Conservation (phyloP, 1,140 invertebrate species). For the Papilio dardanus region DNA sequence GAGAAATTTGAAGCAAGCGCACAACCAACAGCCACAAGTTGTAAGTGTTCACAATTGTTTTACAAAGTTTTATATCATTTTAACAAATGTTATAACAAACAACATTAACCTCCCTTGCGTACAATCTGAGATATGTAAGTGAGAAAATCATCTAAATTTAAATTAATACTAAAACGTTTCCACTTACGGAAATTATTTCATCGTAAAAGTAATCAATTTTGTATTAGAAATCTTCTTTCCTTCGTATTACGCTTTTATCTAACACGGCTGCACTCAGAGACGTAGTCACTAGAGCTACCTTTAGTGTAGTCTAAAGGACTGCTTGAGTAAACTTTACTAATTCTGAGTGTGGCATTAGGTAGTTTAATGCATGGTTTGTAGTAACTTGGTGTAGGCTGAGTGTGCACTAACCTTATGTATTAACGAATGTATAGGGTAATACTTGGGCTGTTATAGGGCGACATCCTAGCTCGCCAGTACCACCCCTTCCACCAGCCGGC, state of each 20-base stretch:
- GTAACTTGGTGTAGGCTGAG: not conserved
- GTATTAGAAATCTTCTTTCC: not conserved
- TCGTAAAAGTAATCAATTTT: not conserved
- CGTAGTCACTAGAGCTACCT: not conserved
- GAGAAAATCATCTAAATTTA: not conserved
- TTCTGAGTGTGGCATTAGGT: not conserved
- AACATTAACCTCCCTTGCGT: slow-evolving; percentile 37
- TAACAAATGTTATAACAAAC: slow-evolving; percentile 20
- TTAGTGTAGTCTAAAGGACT: not conserved
- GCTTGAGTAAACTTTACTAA: not conserved
- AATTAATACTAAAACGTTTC: not conserved
- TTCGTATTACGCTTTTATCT: not conserved
- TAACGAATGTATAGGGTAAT: slow-evolving; percentile 71
- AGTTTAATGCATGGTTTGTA: slow-evolving; percentile 9
- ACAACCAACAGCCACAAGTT: slow-evolving; percentile 74
- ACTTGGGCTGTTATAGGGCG: slow-evolving; percentile 73
- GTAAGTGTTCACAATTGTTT: slow-evolving; percentile 63
- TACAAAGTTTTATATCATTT: slow-evolving; percentile 39
- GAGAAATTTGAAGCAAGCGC: slow-evolving; percentile 76
- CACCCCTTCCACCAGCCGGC: slow-evolving; percentile 75
- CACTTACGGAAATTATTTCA: not conserved
- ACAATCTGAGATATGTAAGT: slow-evolving; percentile 16
- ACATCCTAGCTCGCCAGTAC: slow-evolving; percentile 72
- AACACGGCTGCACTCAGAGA: not conserved
- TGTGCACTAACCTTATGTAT: slow-evolving; percentile 38